These are phyloP conservation scores for Fopius arisanus DNA, from an alignment of 1,140 invertebrate species.

Conservation along the genomic window DNA sequence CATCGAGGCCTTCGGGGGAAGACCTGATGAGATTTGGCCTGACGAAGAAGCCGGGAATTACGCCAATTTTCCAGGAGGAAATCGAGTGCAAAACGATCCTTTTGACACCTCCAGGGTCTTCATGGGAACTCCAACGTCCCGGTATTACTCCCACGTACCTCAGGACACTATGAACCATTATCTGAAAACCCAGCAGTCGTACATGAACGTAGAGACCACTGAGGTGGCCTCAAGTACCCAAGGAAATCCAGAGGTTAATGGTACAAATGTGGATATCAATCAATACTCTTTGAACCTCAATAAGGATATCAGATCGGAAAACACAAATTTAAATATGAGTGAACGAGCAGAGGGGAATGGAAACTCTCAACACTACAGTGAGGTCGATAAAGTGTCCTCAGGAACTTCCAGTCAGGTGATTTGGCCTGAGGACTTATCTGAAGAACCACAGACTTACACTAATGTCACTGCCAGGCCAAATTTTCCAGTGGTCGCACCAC, in stretches of 20 bases:
- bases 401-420: constrained; percentile 33
- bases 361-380: constrained; percentile 50
- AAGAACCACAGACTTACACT: constrained; percentile 41
- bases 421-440: constrained; percentile 56
- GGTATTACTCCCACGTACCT: constrained; percentile 63
- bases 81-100: constrained; percentile 55
- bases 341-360: constrained; percentile 32
- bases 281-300: constrained; percentile 23
- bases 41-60: constrained; percentile 54
- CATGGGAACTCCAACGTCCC: constrained; percentile 48
- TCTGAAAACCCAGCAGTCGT: constrained; percentile 41
- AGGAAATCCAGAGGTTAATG: constrained; percentile 6
- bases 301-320: constrained; percentile 40
- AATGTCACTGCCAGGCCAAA: constrained; percentile 41
- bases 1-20: constrained; percentile 67
- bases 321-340: constrained; percentile 49
- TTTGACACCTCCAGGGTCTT: constrained; percentile 70
- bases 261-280: background rate
- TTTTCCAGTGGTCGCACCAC: constrained; percentile 33
- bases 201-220: constrained; percentile 49
- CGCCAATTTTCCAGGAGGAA: constrained; percentile 53
- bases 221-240: background rate
- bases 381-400: constrained; percentile 46
- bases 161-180: constrained; percentile 45
- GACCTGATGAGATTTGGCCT: constrained; percentile 48